Conservation (phyloP, 2,113 vertebrate species). For the Sylvietta virens region DNA sequence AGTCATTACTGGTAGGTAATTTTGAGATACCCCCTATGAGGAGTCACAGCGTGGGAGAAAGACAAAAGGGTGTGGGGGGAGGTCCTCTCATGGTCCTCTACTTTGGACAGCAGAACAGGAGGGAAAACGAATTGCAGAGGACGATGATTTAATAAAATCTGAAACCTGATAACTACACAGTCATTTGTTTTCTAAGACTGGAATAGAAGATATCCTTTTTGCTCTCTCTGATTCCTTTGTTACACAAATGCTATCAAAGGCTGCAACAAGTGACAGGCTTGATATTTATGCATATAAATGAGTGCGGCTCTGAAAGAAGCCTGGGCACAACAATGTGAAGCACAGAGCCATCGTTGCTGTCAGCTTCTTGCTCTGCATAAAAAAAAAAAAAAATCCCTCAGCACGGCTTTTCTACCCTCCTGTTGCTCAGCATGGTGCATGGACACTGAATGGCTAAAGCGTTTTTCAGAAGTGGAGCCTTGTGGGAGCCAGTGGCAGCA, state of each 20-base stretch:
- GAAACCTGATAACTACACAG: neutral
- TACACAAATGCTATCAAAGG: slow-evolving; percentile 34
- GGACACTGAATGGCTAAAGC: neutral
- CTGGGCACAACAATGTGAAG: neutral
- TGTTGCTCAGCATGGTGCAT: neutral
- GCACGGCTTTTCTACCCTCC: neutral
- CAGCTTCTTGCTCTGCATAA: neutral
- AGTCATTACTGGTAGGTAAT: neutral
- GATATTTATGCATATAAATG: slow-evolving; percentile 34
- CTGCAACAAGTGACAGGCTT: slow-evolving; percentile 37
- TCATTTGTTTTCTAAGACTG: neutral
- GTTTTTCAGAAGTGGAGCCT: neutral
- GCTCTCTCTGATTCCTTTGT: neutral
- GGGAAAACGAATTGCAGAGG: slow-evolving; percentile 5
- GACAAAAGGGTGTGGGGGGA: neutral
- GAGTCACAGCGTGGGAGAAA: neutral
- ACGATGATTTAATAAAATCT: slow-evolving; percentile 13
- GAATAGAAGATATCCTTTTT: neutral
- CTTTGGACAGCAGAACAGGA: neutral
- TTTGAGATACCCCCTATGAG: neutral
- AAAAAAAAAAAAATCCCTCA: neutral
- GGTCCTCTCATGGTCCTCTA: neutral
- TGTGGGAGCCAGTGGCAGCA: neutral
- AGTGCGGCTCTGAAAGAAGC: slow-evolving; percentile 29
- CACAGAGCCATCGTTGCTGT: neutral